Evolutionary conservation across 2,888 invertebrate species (phyloP).

Genomic region (Carterocephalus palaemon): DNA sequence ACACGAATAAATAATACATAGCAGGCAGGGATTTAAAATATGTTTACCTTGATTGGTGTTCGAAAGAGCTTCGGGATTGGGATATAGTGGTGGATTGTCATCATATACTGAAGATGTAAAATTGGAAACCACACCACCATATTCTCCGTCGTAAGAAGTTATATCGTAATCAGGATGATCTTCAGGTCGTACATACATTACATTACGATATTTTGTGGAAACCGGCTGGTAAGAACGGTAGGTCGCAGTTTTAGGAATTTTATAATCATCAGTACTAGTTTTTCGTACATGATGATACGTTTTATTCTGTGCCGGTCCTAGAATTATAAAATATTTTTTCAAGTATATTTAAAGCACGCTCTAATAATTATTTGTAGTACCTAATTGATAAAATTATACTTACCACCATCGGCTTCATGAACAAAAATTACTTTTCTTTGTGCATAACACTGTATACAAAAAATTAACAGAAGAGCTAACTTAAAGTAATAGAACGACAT

Average conservation of each 20-base stretch:
- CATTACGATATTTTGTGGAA: conserved; percentile 57
- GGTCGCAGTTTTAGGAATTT: conserved; percentile 44
- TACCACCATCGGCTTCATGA: conserved; percentile 42
- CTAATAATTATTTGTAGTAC: too few relatives aligned
- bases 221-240: conserved; percentile 67
- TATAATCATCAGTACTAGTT: conserved; percentile 50
- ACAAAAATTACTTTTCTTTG: too few relatives aligned
- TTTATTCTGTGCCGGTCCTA: too few relatives aligned
- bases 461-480: conserved; percentile 5
- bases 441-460: conserved; percentile 33
- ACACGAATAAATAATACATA: background rate
- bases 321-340: too few relatives aligned
- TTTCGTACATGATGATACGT: conserved; percentile 53
- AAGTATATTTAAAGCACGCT: too few relatives aligned
- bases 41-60: conserved; percentile 56
- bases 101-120: conserved; percentile 74
- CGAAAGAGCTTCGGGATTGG: conserved; percentile 68
- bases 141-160: conserved; percentile 67
- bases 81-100: conserved; percentile 70
- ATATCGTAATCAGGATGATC: conserved; percentile 65
- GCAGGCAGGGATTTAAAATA: background rate
- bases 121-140: conserved; percentile 70
- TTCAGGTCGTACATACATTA: conserved; percentile 55
- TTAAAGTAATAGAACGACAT: conserved; percentile 12
- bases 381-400: conserved; percentile 28